These are phyloP conservation scores for Eupsilia transversa DNA, from an alignment of 2,888 invertebrate genomes.

Conservation along the genomic window DNA sequence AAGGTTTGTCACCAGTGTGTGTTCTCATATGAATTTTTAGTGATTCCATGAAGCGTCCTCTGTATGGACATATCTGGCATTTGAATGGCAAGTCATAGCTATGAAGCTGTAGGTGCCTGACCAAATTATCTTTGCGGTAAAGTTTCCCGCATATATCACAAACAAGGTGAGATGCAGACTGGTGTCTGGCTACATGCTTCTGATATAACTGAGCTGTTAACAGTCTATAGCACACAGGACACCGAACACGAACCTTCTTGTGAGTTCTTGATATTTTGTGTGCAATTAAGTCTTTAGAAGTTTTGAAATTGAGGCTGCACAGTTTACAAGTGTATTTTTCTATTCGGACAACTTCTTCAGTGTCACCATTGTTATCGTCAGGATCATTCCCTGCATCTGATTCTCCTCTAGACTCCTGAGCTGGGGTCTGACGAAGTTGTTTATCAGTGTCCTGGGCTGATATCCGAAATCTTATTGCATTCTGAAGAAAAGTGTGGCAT, in stretches of 20 bases:
- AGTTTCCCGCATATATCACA: conserved; percentile 82
- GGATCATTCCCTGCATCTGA: conserved; percentile 6
- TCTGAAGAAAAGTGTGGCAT: conserved; percentile 73
- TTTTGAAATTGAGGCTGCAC: conserved; percentile 60
- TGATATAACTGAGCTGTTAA: conserved; percentile 68
- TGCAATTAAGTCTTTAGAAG: conserved; percentile 63
- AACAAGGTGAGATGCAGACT: conserved; percentile 72
- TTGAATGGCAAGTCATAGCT: conserved; percentile 77
- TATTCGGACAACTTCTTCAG: conserved; percentile 14
- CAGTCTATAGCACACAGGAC: conserved; percentile 65
- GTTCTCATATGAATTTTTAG: conserved; percentile 79
- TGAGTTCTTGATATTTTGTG: conserved; percentile 70
- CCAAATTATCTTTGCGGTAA: conserved; percentile 79
- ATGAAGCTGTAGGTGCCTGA: conserved; percentile 76
- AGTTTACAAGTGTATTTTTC: conserved; percentile 48
- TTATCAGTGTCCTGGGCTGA: conserved; percentile 75
- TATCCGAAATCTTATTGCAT: conserved; percentile 76
- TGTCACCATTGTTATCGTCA: neutral
- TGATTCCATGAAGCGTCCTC: conserved; percentile 78
- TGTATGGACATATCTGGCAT: conserved; percentile 79
- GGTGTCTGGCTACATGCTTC: conserved; percentile 69
- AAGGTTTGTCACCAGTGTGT: conserved; percentile 80
- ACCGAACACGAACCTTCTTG: conserved; percentile 66
- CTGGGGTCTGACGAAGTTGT: conserved; percentile 62
- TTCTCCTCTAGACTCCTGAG: conserved; percentile 32